phyloP scores from a whole-genome alignment of 2,888 invertebrate genomes.

The Pollenia amentaria region DNA sequence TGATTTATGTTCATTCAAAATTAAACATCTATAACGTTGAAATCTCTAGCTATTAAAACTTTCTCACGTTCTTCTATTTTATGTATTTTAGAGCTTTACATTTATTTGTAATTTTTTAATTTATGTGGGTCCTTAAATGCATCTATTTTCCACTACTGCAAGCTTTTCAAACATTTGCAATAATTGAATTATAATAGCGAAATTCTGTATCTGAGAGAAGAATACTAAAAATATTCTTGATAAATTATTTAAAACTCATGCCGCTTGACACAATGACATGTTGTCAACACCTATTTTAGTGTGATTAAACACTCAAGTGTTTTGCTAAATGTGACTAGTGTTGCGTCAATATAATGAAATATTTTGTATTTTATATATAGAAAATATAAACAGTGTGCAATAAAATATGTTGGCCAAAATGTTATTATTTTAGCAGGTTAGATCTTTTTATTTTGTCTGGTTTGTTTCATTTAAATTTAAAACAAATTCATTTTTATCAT shows the following conservation, averaged over 20 bases:
- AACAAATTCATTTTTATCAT: too few species aligned
- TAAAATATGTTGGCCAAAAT: not conserved
- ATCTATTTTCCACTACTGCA: not conserved
- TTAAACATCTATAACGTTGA: too few species aligned
- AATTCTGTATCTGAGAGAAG: slow-evolving; percentile 40
- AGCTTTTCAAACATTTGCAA: slow-evolving; percentile 8
- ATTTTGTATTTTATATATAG: slow-evolving; percentile 37
- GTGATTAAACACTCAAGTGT: slow-evolving; percentile 75
- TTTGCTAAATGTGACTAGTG: slow-evolving; percentile 72
- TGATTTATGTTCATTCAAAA: too few species aligned
- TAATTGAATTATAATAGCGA: slow-evolving; percentile 37
- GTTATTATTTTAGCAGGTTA: too few species aligned
- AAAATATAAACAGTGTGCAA: slow-evolving; percentile 11
- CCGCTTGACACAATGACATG: slow-evolving; percentile 73
- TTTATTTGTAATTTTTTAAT: slow-evolving; percentile 9
- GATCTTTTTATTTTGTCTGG: too few species aligned
- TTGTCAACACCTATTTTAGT: slow-evolving; percentile 75
- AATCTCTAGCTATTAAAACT: too few species aligned
- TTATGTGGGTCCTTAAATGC: slow-evolving; percentile 2
- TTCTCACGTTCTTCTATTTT: too few species aligned
- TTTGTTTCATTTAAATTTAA: too few species aligned
- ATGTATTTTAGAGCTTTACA: too few species aligned
- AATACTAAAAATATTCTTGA: slow-evolving; percentile 55
- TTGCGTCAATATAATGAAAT: slow-evolving; percentile 66
- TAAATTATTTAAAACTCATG: slow-evolving; percentile 69